A percentile compares a stretch with the other conserved stretches of the same genome.
These are phyloP conservation scores for Pangasius macronema DNA, from an alignment of 2,797 vertebrate species.

Conservation along the genomic window DNA sequence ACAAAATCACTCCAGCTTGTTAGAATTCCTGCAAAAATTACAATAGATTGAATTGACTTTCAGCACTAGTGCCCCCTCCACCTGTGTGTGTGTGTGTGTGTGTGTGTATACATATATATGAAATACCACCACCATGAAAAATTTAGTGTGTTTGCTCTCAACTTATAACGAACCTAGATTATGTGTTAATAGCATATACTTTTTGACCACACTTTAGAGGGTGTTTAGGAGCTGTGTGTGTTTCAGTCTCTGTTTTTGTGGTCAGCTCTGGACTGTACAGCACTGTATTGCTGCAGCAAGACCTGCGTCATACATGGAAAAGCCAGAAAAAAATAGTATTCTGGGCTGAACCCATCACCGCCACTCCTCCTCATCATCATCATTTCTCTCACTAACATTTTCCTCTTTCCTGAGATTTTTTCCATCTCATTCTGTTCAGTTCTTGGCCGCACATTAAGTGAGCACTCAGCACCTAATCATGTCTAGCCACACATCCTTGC, in stretches of 20 bases:
- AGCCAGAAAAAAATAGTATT: conserved; percentile 74
- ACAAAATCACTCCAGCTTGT: neutral
- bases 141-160: neutral
- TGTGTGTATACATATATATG: neutral
- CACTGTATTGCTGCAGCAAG: conserved; percentile 66
- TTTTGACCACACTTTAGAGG: conserved; percentile 19
- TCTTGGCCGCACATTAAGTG: conserved; percentile 59
- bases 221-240: conserved; percentile 44
- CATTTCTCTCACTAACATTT: conserved; percentile 25
- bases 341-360: conserved; percentile 66
- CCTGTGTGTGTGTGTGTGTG: neutral
- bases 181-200: conserved; percentile 20
- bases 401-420: conserved; percentile 52
- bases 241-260: conserved; percentile 67
- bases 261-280: conserved; percentile 71
- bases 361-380: conserved; percentile 45
- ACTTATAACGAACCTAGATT: conserved; percentile 33
- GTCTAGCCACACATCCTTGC: conserved; percentile 63
- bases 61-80: neutral
- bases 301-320: conserved; percentile 73
- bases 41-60: neutral
- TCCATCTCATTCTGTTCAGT: conserved; percentile 56
- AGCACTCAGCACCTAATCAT: conserved; percentile 60
- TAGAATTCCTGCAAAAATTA: neutral
- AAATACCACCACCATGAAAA: neutral